phyloP scores from a whole-genome alignment of 2,888 invertebrate genomes.

The Zhengitettix transpicula region DNA sequence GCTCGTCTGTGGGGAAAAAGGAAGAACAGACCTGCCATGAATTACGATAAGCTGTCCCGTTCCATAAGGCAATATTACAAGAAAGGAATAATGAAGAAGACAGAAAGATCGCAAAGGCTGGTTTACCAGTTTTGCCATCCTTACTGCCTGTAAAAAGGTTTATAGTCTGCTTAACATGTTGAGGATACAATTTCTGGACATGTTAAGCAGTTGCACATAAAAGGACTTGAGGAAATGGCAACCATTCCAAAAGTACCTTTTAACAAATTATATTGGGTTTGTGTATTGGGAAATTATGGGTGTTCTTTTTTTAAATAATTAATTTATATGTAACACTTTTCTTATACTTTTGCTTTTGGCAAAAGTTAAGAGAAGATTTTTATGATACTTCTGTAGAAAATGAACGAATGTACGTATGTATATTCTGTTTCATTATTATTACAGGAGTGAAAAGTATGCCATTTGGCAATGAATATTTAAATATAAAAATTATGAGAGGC shows the following conservation, averaged over 20 bases:
- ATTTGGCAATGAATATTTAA: background rate
- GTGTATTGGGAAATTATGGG: no score
- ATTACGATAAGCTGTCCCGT: conserved; percentile 95
- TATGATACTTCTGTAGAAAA: no score
- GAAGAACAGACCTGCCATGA: conserved; percentile 98
- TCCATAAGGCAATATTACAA: conserved; percentile 98
- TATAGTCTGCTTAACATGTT: background rate
- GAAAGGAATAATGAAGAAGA: conserved; percentile 99
- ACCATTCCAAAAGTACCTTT: no score
- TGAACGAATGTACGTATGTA: no score
- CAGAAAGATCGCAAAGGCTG: conserved; percentile 90
- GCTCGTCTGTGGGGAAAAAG: conserved; percentile 96
- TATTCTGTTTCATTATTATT: background rate
- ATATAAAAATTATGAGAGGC: no score
- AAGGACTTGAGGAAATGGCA: background rate
- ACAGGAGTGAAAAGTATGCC: background rate
- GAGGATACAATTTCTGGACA: background rate
- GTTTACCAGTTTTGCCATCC: conserved; percentile 98
- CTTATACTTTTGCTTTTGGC: conserved; percentile 10
- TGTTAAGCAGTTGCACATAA: background rate
- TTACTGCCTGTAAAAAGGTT: conserved; percentile 53
- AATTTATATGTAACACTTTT: background rate
- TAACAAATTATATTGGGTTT: no score
- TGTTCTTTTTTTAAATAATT: no score
- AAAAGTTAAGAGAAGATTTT: conserved; percentile 1